Evolutionary conservation across 2,888 invertebrate species (phyloP), one percentile per base, ranked within the genome.

Genomic region (Mycalesis mineus): DNA sequence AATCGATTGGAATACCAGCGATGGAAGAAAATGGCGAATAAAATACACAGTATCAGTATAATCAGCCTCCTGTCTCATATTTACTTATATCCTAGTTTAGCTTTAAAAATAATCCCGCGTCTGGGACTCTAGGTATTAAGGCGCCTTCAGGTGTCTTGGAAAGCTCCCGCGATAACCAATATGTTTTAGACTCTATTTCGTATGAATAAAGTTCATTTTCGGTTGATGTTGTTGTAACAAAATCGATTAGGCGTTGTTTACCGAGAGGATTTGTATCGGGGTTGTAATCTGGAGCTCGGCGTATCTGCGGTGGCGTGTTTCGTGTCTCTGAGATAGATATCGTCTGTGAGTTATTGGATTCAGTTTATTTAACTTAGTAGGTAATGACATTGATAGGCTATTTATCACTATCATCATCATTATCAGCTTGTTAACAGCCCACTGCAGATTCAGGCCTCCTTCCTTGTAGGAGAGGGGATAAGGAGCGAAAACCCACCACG

Each of bases 181-280:
- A 63, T 58, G 39, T 39, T 15, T n/a, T 22, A 22, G 33, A 14
- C 39, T 41, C 36, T 40, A 53, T 53, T 17, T 13, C 13, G 22
- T 48, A 62, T 55, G 47, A 9, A 58, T 47, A 75, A 63, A 65
- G 70, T 67, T 60, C 60, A 51, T 36, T 71, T 71, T 70, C 17
- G 52, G 2, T 60, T 65, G 64, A 55, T 44, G 54, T 39, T 39
- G 51, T 56, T 59, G 67, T 63, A 29, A 63, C 61, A 66, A 72
- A 73, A 82, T 81, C 78, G 77, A 83, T 81, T 77, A 73, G 67
- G 61, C 69, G 71, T 73, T 80, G 78, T 84, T 82, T 79, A 77
- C 73, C 65, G 63, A 74, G 76, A 61, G 71, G 74, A 80, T 82
- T 82, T 78, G 74, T 81, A 82, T 81, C 80, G 65, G 65, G 69